Percentiles rank a stretch among this genome's conserved stretches.
These are phyloP conservation scores for Acanthococcus lagerstroemiae DNA, from an alignment of 2,888 invertebrate species.

Conservation along the genomic window DNA sequence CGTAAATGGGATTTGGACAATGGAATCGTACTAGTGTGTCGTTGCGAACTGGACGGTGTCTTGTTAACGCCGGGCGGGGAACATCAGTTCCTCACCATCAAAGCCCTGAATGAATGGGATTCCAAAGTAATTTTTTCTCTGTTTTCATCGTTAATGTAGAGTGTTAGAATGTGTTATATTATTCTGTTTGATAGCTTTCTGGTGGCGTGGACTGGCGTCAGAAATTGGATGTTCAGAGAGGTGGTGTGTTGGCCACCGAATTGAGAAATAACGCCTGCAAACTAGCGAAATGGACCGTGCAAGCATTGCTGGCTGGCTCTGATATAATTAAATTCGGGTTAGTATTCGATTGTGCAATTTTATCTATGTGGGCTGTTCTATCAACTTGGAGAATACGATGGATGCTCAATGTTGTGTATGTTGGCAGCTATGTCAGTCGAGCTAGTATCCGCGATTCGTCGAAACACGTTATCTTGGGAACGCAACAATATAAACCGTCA, in stretches of 20 bases:
- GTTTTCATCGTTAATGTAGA: too few relatives aligned
- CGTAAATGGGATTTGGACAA: conserved; percentile 94
- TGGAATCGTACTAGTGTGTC: conserved; percentile 78
- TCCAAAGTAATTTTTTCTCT: conserved; percentile 52
- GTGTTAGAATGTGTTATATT: too few relatives aligned
- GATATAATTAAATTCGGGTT: conserved; percentile 94
- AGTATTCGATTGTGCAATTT: conserved; percentile 31
- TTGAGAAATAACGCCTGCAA: conserved; percentile 99
- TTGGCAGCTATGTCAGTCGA: conserved; percentile 79
- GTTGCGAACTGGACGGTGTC: conserved; percentile 96
- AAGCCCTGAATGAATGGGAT: conserved; percentile 99
- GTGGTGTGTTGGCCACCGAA: conserved; percentile 96
- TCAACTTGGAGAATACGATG: too few relatives aligned
- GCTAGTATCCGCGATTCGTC: conserved; percentile 85
- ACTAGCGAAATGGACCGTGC: conserved; percentile 97
- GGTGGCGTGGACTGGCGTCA: conserved; percentile 98
- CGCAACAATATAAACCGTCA: conserved; percentile 94
- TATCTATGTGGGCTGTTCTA: too few relatives aligned
- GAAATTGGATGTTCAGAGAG: conserved; percentile 93
- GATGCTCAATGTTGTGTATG: neutral
- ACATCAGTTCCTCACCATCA: conserved; percentile 85
- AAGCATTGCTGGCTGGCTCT: conserved; percentile 85
- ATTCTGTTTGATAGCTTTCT: conserved; percentile 49
- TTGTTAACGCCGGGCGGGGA: conserved; percentile 78
- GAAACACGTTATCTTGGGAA: conserved; percentile 91